These are phyloP conservation scores for Macquaria ambigua DNA, from an alignment of 2,113 vertebrate genomes.

Conservation along the genomic window DNA sequence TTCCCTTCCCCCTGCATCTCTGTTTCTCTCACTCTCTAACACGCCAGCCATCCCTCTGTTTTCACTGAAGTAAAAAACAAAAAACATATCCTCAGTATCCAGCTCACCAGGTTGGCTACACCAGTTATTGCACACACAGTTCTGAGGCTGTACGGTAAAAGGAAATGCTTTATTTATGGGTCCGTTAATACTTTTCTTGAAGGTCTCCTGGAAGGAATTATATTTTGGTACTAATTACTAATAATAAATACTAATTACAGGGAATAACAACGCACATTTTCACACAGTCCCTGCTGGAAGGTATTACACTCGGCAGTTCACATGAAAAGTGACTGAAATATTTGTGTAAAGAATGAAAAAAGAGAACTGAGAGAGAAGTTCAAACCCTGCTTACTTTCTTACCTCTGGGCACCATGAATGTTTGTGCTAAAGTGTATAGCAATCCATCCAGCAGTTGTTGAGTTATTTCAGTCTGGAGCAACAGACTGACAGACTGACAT, in stretches of 20 bases:
- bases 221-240: neutral
- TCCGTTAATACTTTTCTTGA: neutral
- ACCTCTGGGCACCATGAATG: too few species aligned
- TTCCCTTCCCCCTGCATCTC: neutral
- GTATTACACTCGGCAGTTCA: neutral
- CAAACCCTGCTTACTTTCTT: too few species aligned
- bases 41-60: neutral
- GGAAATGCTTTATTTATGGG: neutral
- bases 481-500: neutral
- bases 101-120: neutral
- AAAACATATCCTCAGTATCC: too few species aligned
- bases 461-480: too few species aligned
- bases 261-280: neutral
- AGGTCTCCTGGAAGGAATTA: neutral
- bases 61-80: constrained; percentile 39
- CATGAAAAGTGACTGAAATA: too few species aligned
- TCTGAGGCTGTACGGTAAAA: neutral
- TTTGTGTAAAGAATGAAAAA: too few species aligned
- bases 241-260: neutral
- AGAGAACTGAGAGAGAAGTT: too few species aligned
- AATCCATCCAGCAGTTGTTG: too few species aligned
- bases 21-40: constrained; percentile 22
- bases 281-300: neutral
- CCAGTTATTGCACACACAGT: neutral
- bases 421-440: too few species aligned